A percentile compares a stretch with the other conserved stretches of the same genome.
phyloP scores from a whole-genome alignment of 1,140 invertebrate genomes.

The Tetramorium simillimum region DNA sequence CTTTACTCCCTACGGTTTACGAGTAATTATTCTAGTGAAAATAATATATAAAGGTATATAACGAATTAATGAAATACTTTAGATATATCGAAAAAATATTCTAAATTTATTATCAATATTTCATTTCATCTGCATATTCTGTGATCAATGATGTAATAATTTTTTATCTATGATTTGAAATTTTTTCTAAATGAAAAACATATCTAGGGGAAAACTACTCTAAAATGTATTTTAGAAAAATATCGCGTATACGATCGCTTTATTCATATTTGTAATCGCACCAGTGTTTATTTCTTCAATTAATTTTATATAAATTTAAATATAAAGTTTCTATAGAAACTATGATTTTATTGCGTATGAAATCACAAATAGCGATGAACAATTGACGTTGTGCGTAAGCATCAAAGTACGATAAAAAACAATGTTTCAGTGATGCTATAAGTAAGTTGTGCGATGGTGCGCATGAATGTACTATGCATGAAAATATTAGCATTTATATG shows the following conservation, averaged over 20 bases:
- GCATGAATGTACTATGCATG: conserved; percentile 50
- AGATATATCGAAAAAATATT: neutral
- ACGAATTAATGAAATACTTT: neutral
- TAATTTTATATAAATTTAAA: conserved; percentile 17
- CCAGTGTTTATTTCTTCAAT: neutral
- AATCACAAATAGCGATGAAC: conserved; percentile 11
- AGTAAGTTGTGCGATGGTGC: conserved; percentile 33
- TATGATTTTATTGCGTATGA: neutral
- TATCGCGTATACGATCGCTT: neutral
- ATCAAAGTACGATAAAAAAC: conserved; percentile 44
- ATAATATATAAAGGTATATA: neutral
- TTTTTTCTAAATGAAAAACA: neutral
- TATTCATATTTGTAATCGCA: neutral
- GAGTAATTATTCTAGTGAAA: neutral
- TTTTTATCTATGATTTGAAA: too few relatives aligned
- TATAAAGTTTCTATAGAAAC: neutral
- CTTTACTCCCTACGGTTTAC: neutral
- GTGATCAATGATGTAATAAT: neutral
- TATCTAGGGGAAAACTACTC: neutral
- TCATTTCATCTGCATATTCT: neutral
- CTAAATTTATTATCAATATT: neutral
- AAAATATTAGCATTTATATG: conserved; percentile 56
- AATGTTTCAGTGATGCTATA: conserved; percentile 15
- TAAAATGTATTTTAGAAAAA: neutral
- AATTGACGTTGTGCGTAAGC: conserved; percentile 9